phyloP scores from a whole-genome alignment of 2,888 invertebrate genomes.

The Lysandra coridon region DNA sequence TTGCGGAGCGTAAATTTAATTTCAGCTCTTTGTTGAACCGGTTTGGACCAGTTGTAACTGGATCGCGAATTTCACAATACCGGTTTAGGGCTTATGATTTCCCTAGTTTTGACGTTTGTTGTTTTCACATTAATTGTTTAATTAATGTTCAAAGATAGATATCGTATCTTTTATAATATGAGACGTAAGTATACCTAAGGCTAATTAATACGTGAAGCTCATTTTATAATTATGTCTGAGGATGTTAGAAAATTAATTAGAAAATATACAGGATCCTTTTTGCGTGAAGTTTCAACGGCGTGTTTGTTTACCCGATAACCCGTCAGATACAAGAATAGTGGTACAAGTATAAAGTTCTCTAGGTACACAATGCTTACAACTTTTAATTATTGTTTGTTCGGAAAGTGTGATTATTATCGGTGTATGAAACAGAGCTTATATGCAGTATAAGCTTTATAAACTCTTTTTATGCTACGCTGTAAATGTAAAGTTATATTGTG shows the following conservation, averaged over 20 bases:
- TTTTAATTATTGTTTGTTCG: conserved; percentile 6
- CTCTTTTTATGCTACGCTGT: too few relatives aligned
- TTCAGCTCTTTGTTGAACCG: conserved; percentile 71
- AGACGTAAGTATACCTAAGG: too few relatives aligned
- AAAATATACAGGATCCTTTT: not conserved
- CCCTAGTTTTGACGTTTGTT: conserved; percentile 6
- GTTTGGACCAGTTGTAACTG: conserved; percentile 59
- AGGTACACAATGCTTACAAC: conserved; percentile 7
- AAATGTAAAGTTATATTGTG: too few relatives aligned
- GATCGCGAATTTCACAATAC: conserved; percentile 30
- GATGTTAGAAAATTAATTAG: not conserved
- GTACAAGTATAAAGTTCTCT: not conserved
- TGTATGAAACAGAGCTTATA: not conserved
- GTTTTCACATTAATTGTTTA: not conserved
- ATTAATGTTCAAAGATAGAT: not conserved
- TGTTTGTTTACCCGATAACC: not conserved
- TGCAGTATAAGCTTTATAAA: not conserved
- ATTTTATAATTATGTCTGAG: not conserved
- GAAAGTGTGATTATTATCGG: not conserved
- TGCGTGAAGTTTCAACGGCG: not conserved
- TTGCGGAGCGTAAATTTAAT: conserved; percentile 77
- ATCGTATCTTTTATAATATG: not conserved
- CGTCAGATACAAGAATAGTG: conserved; percentile 16
- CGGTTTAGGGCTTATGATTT: conserved; percentile 27
- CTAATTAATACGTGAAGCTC: not conserved